Evolutionary conservation across 2,888 invertebrate genomes (phyloP).

Genomic region (Patella pellucida): DNA sequence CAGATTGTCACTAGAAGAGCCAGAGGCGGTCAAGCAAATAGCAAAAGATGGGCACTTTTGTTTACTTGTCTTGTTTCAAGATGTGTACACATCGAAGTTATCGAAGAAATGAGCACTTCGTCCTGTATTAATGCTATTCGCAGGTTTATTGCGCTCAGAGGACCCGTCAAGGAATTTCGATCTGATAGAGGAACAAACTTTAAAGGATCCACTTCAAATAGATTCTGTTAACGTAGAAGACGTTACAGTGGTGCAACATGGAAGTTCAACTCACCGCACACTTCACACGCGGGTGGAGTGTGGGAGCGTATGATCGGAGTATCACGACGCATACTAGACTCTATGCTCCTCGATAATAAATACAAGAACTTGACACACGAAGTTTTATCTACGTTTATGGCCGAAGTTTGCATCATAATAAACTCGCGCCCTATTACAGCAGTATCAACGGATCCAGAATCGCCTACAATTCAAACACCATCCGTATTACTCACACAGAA

Average conservation of each 20-base stretch:
- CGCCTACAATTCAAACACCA: slow-evolving; percentile 15
- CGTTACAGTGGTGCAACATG: slow-evolving; percentile 20
- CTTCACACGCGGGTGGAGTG: slow-evolving; percentile 37
- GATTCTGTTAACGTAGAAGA: too few species aligned
- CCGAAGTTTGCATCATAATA: slow-evolving; percentile 34
- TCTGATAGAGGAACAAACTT: too few species aligned
- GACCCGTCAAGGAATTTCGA: too few species aligned
- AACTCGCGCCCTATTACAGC: slow-evolving; percentile 32
- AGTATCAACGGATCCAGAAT: slow-evolving; percentile 19
- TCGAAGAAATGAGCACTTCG: slow-evolving; percentile 38
- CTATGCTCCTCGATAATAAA: slow-evolving; percentile 21
- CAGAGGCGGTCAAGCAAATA: slow-evolving; percentile 18
- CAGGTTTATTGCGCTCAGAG: slow-evolving; percentile 30
- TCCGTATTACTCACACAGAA: slow-evolving; percentile 22
- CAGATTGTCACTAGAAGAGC: slow-evolving; percentile 31
- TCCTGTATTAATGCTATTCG: slow-evolving; percentile 42
- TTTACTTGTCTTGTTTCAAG: slow-evolving; percentile 39
- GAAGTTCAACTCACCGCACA: slow-evolving; percentile 38
- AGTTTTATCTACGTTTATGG: slow-evolving; percentile 34
- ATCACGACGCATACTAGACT: slow-evolving; percentile 33
- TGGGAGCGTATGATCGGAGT: slow-evolving; percentile 39
- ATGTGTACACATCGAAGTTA: slow-evolving; percentile 41
- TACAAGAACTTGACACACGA: slow-evolving; percentile 31
- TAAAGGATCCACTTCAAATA: too few species aligned
- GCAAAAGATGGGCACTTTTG: slow-evolving; percentile 38